Evolutionary conservation across 2,888 invertebrate genomes (phyloP), one percentile per base, ranked within the genome.

Genomic region (Dusona sp.): DNA sequence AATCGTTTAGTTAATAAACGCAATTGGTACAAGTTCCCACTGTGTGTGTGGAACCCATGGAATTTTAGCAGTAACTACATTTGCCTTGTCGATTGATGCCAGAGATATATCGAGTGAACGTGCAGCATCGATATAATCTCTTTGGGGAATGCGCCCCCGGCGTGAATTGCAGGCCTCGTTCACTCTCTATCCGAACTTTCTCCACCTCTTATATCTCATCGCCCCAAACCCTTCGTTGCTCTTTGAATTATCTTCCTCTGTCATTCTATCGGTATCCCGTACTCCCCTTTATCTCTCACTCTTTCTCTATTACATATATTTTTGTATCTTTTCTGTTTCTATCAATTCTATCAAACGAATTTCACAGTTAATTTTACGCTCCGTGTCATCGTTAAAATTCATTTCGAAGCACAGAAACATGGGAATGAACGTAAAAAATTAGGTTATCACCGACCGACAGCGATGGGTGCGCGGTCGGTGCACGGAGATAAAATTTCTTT

Each of bases 31-130:
- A 64, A 51, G 73, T 36, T 33, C n/a, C 13, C 57, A n/a, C 29
- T 61, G 72, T 73, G 57, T 73, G 57, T 51, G 45, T 83, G 83
- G 57, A 77, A 67, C 73, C 57, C 79, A 51, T 54, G 80, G 61
- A 83, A 83, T 86, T 86, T 86, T 68, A 73, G 67, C 48, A 68
- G 33, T 86, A 86, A 86, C 80, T 77, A 83, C 83, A 83, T 83
- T 86, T 83, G 67, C 42, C 22, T 65, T 51, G 64, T 70, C 77
- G 72, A 85, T 65, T 81, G 74, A 79, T 75, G 51, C 36, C 64
- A 8, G 45, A 29, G 42, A 77, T 72, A 29, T 67, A 85, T 77
- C 65, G 73, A 72, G 57, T 67, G 51, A 79, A 33, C 38, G 45
- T 54, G 68, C 33, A 77, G 79, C 67, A 64, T 79, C 83, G 73